A percentile compares a stretch with the other conserved stretches of the same genome.
Conservation (phyloP, 1,140 invertebrate genomes). For the Drosophila hydei region DNA sequence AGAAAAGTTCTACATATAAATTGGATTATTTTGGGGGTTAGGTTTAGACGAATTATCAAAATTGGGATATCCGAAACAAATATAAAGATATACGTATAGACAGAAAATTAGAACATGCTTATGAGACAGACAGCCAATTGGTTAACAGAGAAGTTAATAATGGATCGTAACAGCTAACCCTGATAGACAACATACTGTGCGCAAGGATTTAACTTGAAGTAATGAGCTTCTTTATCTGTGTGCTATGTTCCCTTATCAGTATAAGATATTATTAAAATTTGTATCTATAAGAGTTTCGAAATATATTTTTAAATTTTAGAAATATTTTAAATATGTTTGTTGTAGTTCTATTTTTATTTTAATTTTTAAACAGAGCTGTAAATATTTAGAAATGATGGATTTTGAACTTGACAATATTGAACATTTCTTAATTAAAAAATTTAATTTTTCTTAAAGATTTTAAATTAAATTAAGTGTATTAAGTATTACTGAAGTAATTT, state of each 20-base stretch:
- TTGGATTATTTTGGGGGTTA: conserved; percentile 17
- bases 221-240: conserved; percentile 8
- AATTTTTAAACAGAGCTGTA: too few relatives aligned
- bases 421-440: too few relatives aligned
- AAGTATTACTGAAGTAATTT: too few relatives aligned
- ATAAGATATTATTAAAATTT: conserved; percentile 4
- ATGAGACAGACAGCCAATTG: conserved; percentile 17
- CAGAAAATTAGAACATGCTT: conserved; percentile 18
- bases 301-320: too few relatives aligned
- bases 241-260: not conserved
- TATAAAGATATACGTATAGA: conserved; percentile 14
- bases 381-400: too few relatives aligned
- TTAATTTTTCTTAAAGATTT: too few relatives aligned
- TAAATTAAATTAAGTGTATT: too few relatives aligned
- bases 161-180: conserved; percentile 8
- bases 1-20: conserved; percentile 23
- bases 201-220: not conserved
- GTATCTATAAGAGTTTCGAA: not conserved
- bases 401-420: too few relatives aligned
- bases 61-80: conserved; percentile 4
- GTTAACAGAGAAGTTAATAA: conserved; percentile 15
- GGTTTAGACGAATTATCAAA: conserved; percentile 2
- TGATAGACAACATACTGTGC: conserved; percentile 33
- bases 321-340: too few relatives aligned
- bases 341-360: too few relatives aligned